Evolutionary conservation across 2,888 invertebrate genomes (phyloP).

Genomic region (Tetheella fluctuosa): DNA sequence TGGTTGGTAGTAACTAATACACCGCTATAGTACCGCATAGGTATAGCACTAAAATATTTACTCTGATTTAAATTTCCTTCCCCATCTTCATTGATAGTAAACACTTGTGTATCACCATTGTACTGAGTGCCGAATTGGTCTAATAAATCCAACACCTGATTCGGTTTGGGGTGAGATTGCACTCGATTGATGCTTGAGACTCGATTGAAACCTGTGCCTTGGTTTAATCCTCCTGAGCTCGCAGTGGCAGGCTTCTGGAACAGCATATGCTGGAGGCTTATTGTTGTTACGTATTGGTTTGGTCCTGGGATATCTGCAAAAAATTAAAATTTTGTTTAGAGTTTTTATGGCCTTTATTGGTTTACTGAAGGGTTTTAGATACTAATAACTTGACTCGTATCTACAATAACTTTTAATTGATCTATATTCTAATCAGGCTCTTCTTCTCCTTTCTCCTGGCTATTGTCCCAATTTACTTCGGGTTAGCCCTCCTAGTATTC

Average conservation of each 20-base stretch:
- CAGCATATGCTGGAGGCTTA: slow-evolving; percentile 79
- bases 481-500: too few relatives aligned
- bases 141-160: slow-evolving; percentile 30
- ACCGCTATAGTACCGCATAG: too few relatives aligned
- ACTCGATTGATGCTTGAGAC: slow-evolving; percentile 19
- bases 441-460: too few relatives aligned
- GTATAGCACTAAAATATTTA: background rate
- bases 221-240: slow-evolving; percentile 26
- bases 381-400: too few relatives aligned
- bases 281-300: slow-evolving; percentile 69
- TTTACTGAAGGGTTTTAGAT: too few relatives aligned
- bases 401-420: too few relatives aligned
- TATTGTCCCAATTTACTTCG: too few relatives aligned
- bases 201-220: slow-evolving; percentile 22
- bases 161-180: slow-evolving; percentile 17
- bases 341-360: too few relatives aligned
- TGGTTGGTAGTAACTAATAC: too few relatives aligned
- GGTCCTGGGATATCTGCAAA: slow-evolving; percentile 55
- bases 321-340: too few relatives aligned
- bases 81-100: slow-evolving; percentile 41
- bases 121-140: slow-evolving; percentile 20
- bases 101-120: slow-evolving; percentile 41
- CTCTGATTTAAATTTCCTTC: slow-evolving; percentile 19
- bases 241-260: slow-evolving; percentile 47
- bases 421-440: too few relatives aligned